Percentiles rank a stretch among this genome's conserved stretches.
Conservation (phyloP, 1,140 invertebrate species). For the Plodia interpunctella region DNA sequence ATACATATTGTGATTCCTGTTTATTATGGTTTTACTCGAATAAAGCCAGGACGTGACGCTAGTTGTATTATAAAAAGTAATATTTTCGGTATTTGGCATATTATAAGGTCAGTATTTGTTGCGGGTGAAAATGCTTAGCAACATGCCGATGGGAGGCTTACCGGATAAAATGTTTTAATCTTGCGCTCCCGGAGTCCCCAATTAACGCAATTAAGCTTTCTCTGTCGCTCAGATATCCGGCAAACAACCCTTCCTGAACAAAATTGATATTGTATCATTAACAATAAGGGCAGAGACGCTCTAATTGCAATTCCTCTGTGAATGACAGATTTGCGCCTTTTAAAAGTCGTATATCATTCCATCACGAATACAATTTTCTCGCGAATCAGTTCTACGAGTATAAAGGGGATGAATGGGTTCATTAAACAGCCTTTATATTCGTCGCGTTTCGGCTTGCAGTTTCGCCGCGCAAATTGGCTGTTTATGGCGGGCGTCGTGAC, state of each 20-base stretch:
- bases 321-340: slow-evolving; percentile 10
- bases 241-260: slow-evolving; percentile 38
- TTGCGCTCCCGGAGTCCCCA: slow-evolving; percentile 28
- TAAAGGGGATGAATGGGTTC: slow-evolving; percentile 41
- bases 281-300: slow-evolving; percentile 15
- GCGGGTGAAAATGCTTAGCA: too few species aligned
- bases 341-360: slow-evolving; percentile 15
- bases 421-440: slow-evolving; percentile 54
- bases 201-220: slow-evolving; percentile 55
- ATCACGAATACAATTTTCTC: slow-evolving; percentile 10
- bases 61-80: too few species aligned
- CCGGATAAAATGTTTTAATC: slow-evolving; percentile 29
- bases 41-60: too few species aligned
- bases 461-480: slow-evolving; percentile 52
- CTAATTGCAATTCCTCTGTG: slow-evolving; percentile 13
- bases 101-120: too few species aligned
- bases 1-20: too few species aligned
- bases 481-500: slow-evolving; percentile 38
- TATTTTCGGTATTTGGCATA: too few species aligned
- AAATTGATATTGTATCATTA: slow-evolving; percentile 36
- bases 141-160: not conserved
- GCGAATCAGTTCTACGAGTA: not conserved
- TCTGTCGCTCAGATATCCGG: slow-evolving; percentile 28
- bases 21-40: too few species aligned
- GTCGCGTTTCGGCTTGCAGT: slow-evolving; percentile 34